Evolutionary conservation across 2,113 vertebrate species (phyloP).

Genomic region (Phalacrocorax pelagicus): DNA sequence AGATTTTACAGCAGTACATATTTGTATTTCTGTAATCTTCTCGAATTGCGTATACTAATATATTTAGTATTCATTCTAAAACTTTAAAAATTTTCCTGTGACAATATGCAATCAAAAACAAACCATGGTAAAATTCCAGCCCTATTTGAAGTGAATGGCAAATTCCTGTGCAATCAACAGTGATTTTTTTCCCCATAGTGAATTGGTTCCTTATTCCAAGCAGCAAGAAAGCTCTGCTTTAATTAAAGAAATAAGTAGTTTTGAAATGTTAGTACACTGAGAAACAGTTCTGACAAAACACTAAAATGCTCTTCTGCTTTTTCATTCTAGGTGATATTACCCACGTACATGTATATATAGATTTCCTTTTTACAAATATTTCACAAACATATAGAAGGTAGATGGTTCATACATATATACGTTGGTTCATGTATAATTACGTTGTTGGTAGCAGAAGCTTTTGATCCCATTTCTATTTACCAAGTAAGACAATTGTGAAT

Average conservation of each 20-base stretch:
- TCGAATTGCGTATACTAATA: not conserved
- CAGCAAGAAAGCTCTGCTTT: not conserved
- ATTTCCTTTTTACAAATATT: not conserved
- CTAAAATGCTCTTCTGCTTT: not conserved
- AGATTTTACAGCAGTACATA: not conserved
- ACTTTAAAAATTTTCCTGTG: not conserved
- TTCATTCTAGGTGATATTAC: not conserved
- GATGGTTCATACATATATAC: not conserved
- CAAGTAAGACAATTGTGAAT: not conserved
- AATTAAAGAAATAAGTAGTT: not conserved
- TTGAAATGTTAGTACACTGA: not conserved
- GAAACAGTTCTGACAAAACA: not conserved
- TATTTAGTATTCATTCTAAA: not conserved
- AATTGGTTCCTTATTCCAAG: not conserved
- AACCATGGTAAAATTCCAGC: not conserved
- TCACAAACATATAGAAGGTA: not conserved
- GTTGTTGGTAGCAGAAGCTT: not conserved
- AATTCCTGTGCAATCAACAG: not conserved
- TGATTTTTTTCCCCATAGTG: not conserved
- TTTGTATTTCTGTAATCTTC: not conserved
- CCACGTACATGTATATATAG: not conserved
- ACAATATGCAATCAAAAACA: not conserved
- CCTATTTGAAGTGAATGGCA: not conserved
- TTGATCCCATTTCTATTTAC: not conserved
- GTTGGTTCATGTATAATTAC: not conserved